Base-by-base conservation (phyloP, 2,888 invertebrate species). In the Acrobasis suavella region DNA sequence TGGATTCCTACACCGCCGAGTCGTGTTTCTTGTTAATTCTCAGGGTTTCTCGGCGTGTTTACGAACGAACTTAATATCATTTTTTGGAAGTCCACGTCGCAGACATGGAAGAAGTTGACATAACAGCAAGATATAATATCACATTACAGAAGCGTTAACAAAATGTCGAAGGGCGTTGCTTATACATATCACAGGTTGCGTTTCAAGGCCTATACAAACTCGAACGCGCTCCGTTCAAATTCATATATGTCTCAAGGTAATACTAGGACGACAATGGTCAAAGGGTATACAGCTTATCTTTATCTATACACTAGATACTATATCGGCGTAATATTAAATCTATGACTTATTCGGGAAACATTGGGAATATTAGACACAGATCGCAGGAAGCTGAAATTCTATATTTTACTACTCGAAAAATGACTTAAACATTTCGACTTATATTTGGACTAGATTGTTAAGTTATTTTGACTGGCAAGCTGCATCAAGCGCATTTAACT, bases 151-250 rank as follows among this genome's bases (percentile, higher is more conserved):
- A 68, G 68, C 66, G 58, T 62, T 61, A 67, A 67, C 60, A 72
- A 74, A 72, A 69, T 52, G 61, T 65, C 64, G 63, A 69, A 74
- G 74, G 76, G 78, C 69, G 77, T 78, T 79, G 78, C 76, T 75
- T 79, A 78, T 75, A 77, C 71, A 81, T 87, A 87, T 87, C 87
- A 87, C 87, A 87, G 86, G 85, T 83, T 78, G 77, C 68, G 66
- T 80, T 72, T 78, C 77, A 76, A 80, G 76, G 70, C 75, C 75
- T 64, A 71, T 74, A 77, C 69, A 69, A 74, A 71, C 69, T 73
- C 62, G 72, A 74, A 68, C 50, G 50, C 12, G 50, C 32, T 17
- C 32, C 39, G 38, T 63, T 68, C 72, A 69, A 73, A 72, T 72
- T 68, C 69, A 67, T 74, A 77, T 67, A 73, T 71, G 74, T 72